These are phyloP conservation scores for Argyra leucocephala DNA, from an alignment of 2,888 invertebrate species.

Conservation along the genomic window DNA sequence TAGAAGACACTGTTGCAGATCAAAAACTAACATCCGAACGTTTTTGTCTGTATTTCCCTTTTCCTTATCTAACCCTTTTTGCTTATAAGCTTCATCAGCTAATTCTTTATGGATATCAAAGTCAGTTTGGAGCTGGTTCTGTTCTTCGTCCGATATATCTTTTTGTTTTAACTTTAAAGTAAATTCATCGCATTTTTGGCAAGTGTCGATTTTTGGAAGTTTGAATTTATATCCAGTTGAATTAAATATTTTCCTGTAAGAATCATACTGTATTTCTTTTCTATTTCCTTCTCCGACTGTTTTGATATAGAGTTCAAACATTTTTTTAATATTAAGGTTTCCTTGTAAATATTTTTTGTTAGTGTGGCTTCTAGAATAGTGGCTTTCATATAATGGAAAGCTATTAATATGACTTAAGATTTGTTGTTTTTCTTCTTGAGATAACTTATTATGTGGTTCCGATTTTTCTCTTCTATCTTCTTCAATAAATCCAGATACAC, in stretches of 20 bases:
- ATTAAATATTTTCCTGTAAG: neutral
- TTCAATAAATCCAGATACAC: neutral
- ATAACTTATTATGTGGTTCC: neutral
- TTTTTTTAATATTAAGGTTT: neutral
- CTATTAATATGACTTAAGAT: neutral
- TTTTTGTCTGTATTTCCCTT: neutral
- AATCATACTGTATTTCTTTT: neutral
- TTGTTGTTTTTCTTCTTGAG: neutral
- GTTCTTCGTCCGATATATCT: neutral
- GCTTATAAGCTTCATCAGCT: neutral
- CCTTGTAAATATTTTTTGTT: neutral
- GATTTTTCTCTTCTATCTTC: neutral
- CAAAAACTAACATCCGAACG: neutral
- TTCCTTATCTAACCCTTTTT: neutral
- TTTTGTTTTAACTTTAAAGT: neutral
- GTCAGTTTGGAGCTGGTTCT: neutral
- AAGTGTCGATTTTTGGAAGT: neutral
- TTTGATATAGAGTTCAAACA: neutral
- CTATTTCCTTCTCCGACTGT: neutral
- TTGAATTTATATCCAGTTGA: neutral
- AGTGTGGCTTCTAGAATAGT: neutral
- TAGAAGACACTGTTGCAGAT: neutral
- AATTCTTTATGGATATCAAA: neutral
- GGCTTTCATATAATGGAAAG: neutral
- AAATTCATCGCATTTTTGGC: neutral